Evolutionary conservation across 2,888 invertebrate species (phyloP).

Genomic region (Dryomyza anilis): DNA sequence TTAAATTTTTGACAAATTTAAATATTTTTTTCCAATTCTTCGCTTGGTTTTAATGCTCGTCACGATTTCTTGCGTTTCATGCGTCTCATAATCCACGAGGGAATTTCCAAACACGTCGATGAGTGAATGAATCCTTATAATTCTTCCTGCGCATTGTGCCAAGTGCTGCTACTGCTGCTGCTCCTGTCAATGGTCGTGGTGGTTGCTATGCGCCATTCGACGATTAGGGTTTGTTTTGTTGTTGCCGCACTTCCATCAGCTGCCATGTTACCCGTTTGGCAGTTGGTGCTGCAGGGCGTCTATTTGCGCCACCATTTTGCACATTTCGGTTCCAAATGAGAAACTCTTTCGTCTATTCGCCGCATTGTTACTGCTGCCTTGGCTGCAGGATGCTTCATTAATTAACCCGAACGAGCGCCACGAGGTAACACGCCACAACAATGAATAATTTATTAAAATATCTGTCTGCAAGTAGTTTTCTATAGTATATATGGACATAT

Average conservation of each 20-base stretch:
- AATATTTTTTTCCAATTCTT: no score
- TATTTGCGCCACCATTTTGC: conserved; percentile 5
- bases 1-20: no score
- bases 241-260: no score
- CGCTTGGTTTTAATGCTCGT: no score
- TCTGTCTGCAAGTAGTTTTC: conserved; percentile 51
- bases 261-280: no score
- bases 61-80: no score
- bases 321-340: not conserved
- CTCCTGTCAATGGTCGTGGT: not conserved
- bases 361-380: conserved; percentile 6
- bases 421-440: conserved; percentile 55
- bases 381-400: conserved; percentile 48
- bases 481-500: no score
- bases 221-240: no score
- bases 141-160: not conserved
- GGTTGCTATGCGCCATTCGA: no score
- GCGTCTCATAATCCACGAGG: no score
- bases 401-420: conserved; percentile 53
- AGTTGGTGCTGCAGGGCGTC: no score
- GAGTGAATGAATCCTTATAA: not conserved
- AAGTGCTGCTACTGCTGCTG: not conserved
- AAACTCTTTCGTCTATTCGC: not conserved
- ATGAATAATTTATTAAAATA: conserved; percentile 56
- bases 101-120: no score